These are phyloP conservation scores for Agonopterix arenella DNA, from an alignment of 2,888 invertebrate genomes.

Conservation along the genomic window DNA sequence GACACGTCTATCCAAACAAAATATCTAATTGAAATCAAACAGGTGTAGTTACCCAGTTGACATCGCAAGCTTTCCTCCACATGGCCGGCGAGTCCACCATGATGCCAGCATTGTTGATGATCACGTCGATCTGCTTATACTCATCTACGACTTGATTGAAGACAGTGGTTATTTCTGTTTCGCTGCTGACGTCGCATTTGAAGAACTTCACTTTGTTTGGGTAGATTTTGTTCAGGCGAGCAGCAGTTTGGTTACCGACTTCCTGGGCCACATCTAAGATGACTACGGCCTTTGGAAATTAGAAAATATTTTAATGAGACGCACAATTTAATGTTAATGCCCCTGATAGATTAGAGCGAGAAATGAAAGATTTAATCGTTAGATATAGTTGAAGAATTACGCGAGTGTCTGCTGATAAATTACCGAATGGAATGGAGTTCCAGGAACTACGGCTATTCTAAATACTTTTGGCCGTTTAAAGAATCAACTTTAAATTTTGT, in stretches of 20 bases:
- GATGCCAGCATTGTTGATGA: constrained; percentile 46
- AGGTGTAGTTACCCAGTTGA: constrained; percentile 33
- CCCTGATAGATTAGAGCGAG: too few species aligned
- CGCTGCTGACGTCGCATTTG: constrained; percentile 40
- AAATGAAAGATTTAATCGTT: too few species aligned
- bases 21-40: neutral
- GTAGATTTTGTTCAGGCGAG: constrained; percentile 24
- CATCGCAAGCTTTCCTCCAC: constrained; percentile 34
- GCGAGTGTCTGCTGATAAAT: too few species aligned
- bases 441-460: too few species aligned
- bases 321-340: too few species aligned
- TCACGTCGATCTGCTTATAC: constrained; percentile 33
- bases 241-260: constrained; percentile 23
- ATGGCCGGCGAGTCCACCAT: constrained; percentile 30
- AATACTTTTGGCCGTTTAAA: too few species aligned
- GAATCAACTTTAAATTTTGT: too few species aligned
- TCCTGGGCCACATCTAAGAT: constrained; percentile 35
- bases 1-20: too few species aligned
- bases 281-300: constrained; percentile 24
- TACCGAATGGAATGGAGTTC: too few species aligned
- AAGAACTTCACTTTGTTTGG: constrained; percentile 28
- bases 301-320: too few species aligned
- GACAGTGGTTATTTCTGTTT: constrained; percentile 24
- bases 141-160: constrained; percentile 27
- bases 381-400: too few species aligned